Base-by-base conservation (phyloP, 2,113 vertebrate species). In the Excalfactoria chinensis region DNA sequence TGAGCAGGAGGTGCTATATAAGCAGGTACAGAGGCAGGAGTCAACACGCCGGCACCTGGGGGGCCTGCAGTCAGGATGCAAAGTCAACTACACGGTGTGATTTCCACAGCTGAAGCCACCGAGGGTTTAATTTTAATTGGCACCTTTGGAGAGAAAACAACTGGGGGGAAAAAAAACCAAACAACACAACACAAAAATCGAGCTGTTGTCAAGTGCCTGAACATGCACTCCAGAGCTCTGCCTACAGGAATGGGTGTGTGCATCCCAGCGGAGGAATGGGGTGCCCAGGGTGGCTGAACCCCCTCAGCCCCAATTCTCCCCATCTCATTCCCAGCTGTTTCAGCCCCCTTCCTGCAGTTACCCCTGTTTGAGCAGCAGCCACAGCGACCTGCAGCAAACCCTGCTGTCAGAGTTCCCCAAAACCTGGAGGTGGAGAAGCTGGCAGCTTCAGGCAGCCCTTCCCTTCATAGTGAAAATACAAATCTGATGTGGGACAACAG, bases 361-460 rank as follows among this genome's bases (percentile, higher is more conserved):
- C 40, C 6, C 4, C 0, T 0, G 1, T 7, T 1, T 0, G 3
- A 68, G 48, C 64, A 72, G 13, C 63, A 32, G 16, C 30, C n/a
- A 40, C 32, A 4, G 1, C 26, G 41, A 43, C 28, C 10, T 16
- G 56, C 30, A 32, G 53, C 34, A 62, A 40, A 16, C 55, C 37
- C 12, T 70, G 51, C n/a, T 16, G 2, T 11, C 49, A 28, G 15
- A 9, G 21, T 8, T 6, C 25, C 30, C 51, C 58, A 37, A 53
- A 35, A 23, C 7, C 23, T 1, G 0, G 4, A 22, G 37, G 53
- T 25, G 56, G 77, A 8, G 17, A 34, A 34, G 30, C 72, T n/a
- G 63, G 63, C 68, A 87, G 68, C 63, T 51, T 41, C 63, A 23
- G 1, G 26, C 51, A 53, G 51, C 51, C 51, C 51, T 30, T 8